Base-by-base conservation (phyloP, 2,888 invertebrate genomes). In the Heliconius sara region DNA sequence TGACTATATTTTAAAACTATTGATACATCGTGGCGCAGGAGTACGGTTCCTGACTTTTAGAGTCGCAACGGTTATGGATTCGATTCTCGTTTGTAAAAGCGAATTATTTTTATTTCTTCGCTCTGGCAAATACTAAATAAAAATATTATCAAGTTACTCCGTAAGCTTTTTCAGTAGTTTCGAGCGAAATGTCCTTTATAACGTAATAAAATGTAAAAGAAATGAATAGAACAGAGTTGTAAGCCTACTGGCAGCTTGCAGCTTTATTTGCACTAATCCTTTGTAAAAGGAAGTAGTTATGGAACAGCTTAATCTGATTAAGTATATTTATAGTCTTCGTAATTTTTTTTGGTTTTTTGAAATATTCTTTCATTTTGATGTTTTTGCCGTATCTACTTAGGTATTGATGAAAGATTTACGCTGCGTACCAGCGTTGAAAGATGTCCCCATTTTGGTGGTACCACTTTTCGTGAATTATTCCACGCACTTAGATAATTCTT, bases 151-250 rank as follows among this genome's bases (percentile, higher is more conserved):
- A 6, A n/a, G 43, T 70, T 43, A 70, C 13, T 25, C 25, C n/a
- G 39, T 68, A 43, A 39, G 68, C 68, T 43, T 25, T 16, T 43
- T 43, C 39, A 68, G 39, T 34, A 68, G 6, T 27, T 67, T 34
- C 39, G 13, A 43, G 3, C 70, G 25, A 70, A 70, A 70, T 72
- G 47, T 72, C 66, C 67, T 39, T 52, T 43, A 27, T 67, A 12
- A 19, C 22, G 43, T 52, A 70, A 43, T 70, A 70, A 70, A 70
- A 70, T 43, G 16, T 70, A 70, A 70, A 70, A 70, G 70, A 70
- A 68, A 43, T 70, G 70, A 70, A 70, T 70, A 70, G 43, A 43
- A n/a, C 70, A 68, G 25, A 70, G 70, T 70, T 43, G 70, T 70
- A 25, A 70, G 70, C 70, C 70, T 43, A 70, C 70, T 43, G 70